phyloP scores from a whole-genome alignment of 2,113 vertebrate genomes.

The Laterallus jamaicensis region DNA sequence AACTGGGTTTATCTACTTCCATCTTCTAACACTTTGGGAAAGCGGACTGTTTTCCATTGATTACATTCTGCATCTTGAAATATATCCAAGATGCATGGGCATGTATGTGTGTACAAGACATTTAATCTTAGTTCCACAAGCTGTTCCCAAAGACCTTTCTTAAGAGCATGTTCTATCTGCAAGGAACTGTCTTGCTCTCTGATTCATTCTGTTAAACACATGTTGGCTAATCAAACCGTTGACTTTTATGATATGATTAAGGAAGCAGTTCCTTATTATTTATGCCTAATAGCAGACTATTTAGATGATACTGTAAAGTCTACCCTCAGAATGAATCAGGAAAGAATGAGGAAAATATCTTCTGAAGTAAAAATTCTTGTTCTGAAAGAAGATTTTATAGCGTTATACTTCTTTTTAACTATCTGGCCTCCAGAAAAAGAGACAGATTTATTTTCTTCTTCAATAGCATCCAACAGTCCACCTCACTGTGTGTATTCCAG shows the following conservation, averaged over 20 bases:
- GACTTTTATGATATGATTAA: conserved; percentile 19
- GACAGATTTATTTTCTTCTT: conserved; percentile 1
- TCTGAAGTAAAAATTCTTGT: conserved; percentile 10
- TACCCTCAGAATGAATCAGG: neutral
- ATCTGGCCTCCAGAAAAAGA: neutral
- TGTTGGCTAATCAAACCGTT: conserved; percentile 12
- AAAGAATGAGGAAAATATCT: conserved; percentile 8
- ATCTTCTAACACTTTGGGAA: neutral
- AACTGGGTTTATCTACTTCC: neutral
- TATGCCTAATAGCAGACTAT: neutral
- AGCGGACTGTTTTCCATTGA: neutral
- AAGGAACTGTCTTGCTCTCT: neutral
- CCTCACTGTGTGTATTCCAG: neutral
- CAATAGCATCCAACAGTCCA: neutral
- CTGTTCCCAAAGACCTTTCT: conserved; percentile 11
- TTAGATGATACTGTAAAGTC: conserved; percentile 12
- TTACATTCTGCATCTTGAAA: neutral
- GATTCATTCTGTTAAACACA: conserved; percentile 33
- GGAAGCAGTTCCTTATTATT: conserved; percentile 12
- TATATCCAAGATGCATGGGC: neutral
- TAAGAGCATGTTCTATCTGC: conserved; percentile 1
- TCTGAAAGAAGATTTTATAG: conserved; percentile 4
- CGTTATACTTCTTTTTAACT: neutral
- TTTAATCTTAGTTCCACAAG: conserved; percentile 13
- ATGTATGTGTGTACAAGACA: neutral